Conservation (phyloP, 1,140 invertebrate genomes). For the Heliconius himera region DNA sequence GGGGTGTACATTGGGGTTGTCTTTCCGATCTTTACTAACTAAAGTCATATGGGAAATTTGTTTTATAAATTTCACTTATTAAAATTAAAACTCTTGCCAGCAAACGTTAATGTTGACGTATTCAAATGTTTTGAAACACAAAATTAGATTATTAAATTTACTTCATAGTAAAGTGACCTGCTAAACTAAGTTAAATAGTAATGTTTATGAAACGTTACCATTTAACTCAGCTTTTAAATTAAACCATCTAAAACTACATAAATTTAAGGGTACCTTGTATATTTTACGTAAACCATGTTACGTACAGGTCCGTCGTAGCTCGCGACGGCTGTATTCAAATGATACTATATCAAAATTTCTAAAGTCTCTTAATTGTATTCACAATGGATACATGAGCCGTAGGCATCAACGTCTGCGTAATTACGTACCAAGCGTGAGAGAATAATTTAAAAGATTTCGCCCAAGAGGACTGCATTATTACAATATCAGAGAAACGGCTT, state of each 20-base stretch:
- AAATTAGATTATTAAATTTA: too few species aligned
- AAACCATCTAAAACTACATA: neutral
- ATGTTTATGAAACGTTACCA: too few species aligned
- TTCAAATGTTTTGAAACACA: too few species aligned
- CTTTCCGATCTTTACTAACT: neutral
- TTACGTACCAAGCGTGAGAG: conserved; percentile 70
- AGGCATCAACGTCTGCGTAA: conserved; percentile 65
- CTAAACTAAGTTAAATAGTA: too few species aligned
- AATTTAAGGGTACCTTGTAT: neutral
- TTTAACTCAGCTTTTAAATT: too few species aligned
- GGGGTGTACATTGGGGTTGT: neutral
- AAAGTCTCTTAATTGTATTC: conserved; percentile 40
- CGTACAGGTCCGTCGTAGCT: neutral
- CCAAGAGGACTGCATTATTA: conserved; percentile 79
- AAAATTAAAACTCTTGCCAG: too few species aligned
- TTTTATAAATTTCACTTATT: neutral
- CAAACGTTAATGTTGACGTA: too few species aligned
- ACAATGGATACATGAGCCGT: conserved; percentile 57
- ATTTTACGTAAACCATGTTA: neutral
- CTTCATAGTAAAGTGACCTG: too few species aligned
- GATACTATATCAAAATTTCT: conserved; percentile 21
- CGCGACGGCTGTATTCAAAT: neutral
- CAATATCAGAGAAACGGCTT: conserved; percentile 76
- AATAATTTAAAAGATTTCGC: conserved; percentile 79
- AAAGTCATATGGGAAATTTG: neutral